Evolutionary conservation across 2,113 vertebrate species (phyloP), one percentile per base, ranked within the genome.

Genomic region (Paracanthobrama guichenoti): DNA sequence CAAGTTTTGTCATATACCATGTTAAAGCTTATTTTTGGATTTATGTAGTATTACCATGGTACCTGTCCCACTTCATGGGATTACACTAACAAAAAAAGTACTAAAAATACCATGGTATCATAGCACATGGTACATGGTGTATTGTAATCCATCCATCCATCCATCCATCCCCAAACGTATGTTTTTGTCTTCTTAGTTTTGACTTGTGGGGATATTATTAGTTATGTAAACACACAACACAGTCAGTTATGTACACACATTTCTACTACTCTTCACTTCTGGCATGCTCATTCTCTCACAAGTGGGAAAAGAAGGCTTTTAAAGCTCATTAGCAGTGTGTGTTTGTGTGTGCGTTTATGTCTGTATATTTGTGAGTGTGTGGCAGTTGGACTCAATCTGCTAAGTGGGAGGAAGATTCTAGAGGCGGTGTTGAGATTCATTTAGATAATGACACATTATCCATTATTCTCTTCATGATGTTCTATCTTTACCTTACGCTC

Each of bases 381-480:
- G 50, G 9, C 42, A 28, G 60, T 80, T 64, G 79, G 24, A 78
- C 35, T 86, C 83, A 85, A 87, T 87, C 84, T 86, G 79, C 82
- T 87, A 81, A 89, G 87, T 84, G 77, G 85, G 76, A 72, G 64
- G 85, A 83, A 42, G 48, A 83, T 80, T 44, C 75, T 81, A 73
- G 71, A 84, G 76, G 55, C 85, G 42, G 60, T 67, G 79, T 82
- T 85, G 71, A 84, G 80, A 85, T 83, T 85, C 46, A 89, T 88
- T 86, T 88, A 84, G 74, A 81, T 87, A 86, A 86, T 86, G 69
- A 83, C 76, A 82, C 76, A 83, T 85, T 77, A 71, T 48, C 44
- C 46, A 59, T 71, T 75, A 46, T 66, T 50, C 42, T 66, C 55
- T 18, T 60, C 31, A 18, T 60, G 20, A 57, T 46, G 69, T 42